Evolutionary conservation across 2,113 vertebrate species (phyloP), one percentile per base, ranked within the genome.

Genomic region (Kryptolebias marmoratus): DNA sequence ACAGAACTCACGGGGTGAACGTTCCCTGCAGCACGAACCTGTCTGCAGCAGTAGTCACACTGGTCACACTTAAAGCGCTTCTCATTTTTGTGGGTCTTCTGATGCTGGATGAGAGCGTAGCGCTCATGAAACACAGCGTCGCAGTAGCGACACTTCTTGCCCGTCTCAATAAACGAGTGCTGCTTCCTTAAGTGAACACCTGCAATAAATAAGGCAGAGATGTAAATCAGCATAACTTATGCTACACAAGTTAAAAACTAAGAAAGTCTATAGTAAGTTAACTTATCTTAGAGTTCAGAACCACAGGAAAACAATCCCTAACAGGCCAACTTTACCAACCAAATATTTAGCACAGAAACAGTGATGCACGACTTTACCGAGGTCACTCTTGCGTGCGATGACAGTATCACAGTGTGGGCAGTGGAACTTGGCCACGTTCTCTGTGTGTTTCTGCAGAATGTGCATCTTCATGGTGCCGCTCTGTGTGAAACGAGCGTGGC

Each of bases 401-500:
- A 99, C 97, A 0, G 98, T 99, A 87, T 99, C 97, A 93, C 98
- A 99, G 93, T 99, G 98, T 62, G 97, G 98, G 92, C 98, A 99
- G 89, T 99, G 98, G 92, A 97, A 99, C 92, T 99, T 99, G 54
- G 97, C 97, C 94, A 99, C 97, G 1, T 99, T 99, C 89, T 99
- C 98, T 0, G 98, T 99, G 94, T 99, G 98, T 92, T 99, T 99
- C 94, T 99, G 97, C 93, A 99, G 93, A 89, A 99, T 99, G 90
- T 99, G 98, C 98, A 99, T 99, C 93, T 99, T 99, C 98, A 98
- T 99, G 82, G 98, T 99, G 71, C 98, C 98, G 44, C 98, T 99
- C 89, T 99, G 98, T 67, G 98, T 99, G 92, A 99, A 99, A 32
- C 98, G 97, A 81, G 98, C 97, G 5, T 99, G 98, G 92, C 98